Evolutionary conservation across 2,797 vertebrate genomes (phyloP), one percentile per base, ranked within the genome.

Genomic region (Dallia pectoralis): DNA sequence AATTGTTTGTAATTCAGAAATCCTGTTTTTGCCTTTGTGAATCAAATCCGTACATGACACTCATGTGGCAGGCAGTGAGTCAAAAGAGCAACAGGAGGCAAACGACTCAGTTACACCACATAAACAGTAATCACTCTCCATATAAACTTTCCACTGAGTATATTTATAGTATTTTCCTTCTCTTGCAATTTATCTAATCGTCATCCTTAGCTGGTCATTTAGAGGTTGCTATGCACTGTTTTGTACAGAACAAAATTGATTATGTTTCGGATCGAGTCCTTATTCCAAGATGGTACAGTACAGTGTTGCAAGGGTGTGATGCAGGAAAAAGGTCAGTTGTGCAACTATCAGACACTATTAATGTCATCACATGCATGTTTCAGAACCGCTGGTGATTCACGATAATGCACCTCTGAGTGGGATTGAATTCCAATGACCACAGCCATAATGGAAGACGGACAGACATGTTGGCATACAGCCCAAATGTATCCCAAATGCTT

Each of bases 61-160:
- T 73, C 51, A 79, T 62, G 61, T 62, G 59, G 74, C 67, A 63
- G 71, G 80, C 70, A 63, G 19, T 27, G 80, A 81, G 77, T 72
- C 64, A 72, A 75, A 72, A 76, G 80, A 71, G 48, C 75, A 67
- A 62, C 48, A 47, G 30, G 61, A 73, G 69, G 70, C 61, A 69
- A 78, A 73, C 22, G 56, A 30, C 64, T 16, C 62, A 75, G 71
- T 71, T 53, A 59, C 47, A 73, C 44, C 72, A 0, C 56, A 66
- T 75, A 84, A 84, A 74, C 15, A 74, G 70, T 59, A 72, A 82
- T 83, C 71, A 81, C 74, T 74, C 53, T n/a, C 79, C 75, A 67
- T 68, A 74, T 22, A 76, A 76, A 75, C 67, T 73, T 56, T 78
- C 48, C 2, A 48, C 48, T 16, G 12, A 51, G 40, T 25, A 74